Evolutionary conservation across 2,888 invertebrate species (phyloP), one percentile per base, ranked within the genome.

Genomic region (Seira ritae): DNA sequence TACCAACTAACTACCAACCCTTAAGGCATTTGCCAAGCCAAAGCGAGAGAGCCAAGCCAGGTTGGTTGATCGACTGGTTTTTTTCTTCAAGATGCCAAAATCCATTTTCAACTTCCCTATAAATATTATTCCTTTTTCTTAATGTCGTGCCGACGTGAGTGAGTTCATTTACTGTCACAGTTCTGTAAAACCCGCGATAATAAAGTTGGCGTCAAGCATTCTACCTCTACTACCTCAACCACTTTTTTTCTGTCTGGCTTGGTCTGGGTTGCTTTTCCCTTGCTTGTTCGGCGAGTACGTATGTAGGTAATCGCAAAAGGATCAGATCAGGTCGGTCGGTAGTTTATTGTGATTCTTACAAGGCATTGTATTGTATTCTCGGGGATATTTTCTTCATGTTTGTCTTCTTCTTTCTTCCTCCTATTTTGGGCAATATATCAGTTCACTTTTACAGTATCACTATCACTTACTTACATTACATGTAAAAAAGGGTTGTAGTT

Each of bases 131-230:
- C 6, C 12, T 8, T 42, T 42, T 42, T 42, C 6, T 42, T 6
- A 6, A 55, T 62, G 69, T 17, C 69, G 60, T 70, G 50, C 70
- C 80, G 69, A 75, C 75, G 31, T 65, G 70, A n/a, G n/a, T n/a
- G n/a, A 66, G 75, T 80, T 80, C 74, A 69, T 46, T 75, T 75
- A 60, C 80, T 80, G 80, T 80, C 80, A 80, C 23, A 62, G 73
- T 74, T 15, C 65, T 75, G 37, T 70, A 66, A 75, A 75, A 24
- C 65, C 67, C 12, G n/a, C 42, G 23, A 20, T 24, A 78, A 81
- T 72, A 23, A 78, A 31, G 68, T 71, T 81, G 88, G 88, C 88
- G 88, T 85, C 88, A 88, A 87, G 87, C 88, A 77, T 86, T 87
- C 87, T 88, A 83, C 80, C 73, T 23, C 65, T 72, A 68, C 73